A percentile compares a stretch with the other conserved stretches of the same genome.
Evolutionary conservation across 2,888 invertebrate species (phyloP).

Genomic region (Cylloceria caligata): DNA sequence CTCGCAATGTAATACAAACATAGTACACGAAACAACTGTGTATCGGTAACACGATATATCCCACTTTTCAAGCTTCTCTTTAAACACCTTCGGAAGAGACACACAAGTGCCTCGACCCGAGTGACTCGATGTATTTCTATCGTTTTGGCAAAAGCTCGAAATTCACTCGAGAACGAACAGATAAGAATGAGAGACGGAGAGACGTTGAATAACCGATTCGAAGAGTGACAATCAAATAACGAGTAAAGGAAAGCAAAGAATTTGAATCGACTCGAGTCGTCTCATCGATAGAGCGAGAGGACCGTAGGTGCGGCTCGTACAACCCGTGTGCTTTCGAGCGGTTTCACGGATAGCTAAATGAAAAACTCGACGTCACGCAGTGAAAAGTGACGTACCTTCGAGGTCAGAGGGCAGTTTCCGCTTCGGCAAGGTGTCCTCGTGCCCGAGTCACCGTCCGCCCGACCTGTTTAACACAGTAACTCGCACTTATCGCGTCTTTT

Average conservation of each 20-base stretch:
- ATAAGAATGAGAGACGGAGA: background rate
- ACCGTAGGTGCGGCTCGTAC: constrained; percentile 46
- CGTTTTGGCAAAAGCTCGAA: background rate
- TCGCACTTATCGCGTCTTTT: constrained; percentile 78
- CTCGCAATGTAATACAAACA: background rate
- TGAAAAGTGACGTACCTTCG: constrained; percentile 62
- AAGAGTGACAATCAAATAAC: background rate
- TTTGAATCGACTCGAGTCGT: background rate
- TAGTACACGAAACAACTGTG: background rate
- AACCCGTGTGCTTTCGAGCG: background rate
- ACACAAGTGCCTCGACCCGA: constrained; percentile 20
- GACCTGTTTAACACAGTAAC: constrained; percentile 79
- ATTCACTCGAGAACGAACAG: background rate
- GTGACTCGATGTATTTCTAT: background rate
- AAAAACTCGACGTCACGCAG: constrained; percentile 27
- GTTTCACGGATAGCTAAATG: background rate
- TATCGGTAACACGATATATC: background rate
- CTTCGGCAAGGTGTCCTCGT: constrained; percentile 68
- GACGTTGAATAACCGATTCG: background rate
- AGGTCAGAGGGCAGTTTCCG: constrained; percentile 50
- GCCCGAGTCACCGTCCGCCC: constrained; percentile 68
- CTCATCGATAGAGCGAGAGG: too few species aligned
- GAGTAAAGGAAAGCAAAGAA: background rate
- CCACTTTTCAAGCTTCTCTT: constrained; percentile 6
- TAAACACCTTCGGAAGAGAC: constrained; percentile 9